These are phyloP conservation scores for Monodelphis domestica DNA, from an alignment of 2,797 vertebrate genomes.

Conservation along the genomic window DNA sequence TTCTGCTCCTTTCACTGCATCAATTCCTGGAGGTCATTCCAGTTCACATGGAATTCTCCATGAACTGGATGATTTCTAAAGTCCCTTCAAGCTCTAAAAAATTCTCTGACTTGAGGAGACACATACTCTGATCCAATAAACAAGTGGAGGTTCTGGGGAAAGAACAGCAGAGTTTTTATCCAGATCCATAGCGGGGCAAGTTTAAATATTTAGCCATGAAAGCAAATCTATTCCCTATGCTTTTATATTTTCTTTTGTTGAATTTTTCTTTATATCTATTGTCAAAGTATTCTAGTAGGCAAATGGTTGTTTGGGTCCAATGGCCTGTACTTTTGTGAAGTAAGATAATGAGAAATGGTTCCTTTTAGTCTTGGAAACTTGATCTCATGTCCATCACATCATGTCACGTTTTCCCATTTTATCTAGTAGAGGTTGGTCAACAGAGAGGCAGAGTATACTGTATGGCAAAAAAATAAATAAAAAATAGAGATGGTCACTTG, in stretches of 20 bases:
- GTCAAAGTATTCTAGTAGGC: neutral
- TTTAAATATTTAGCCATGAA: neutral
- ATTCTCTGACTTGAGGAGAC: neutral
- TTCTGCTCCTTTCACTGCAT: no score
- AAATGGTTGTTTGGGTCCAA: no score
- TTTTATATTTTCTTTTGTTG: neutral
- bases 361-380: neutral
- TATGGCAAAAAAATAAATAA: conserved; percentile 12
- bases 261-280: neutral
- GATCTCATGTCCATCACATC: neutral
- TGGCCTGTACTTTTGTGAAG: neutral
- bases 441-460: neutral
- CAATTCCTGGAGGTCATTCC: no score
- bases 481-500: neutral
- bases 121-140: neutral
- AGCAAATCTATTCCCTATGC: neutral
- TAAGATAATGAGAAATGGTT: neutral
- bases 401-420: neutral
- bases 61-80: neutral
- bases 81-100: neutral
- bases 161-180: neutral
- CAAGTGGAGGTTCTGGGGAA: neutral
- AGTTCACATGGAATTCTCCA: no score
- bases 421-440: neutral
- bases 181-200: neutral